These are phyloP conservation scores for Drosophila burlai DNA, from an alignment of 1,140 invertebrate species.

Conservation along the genomic window DNA sequence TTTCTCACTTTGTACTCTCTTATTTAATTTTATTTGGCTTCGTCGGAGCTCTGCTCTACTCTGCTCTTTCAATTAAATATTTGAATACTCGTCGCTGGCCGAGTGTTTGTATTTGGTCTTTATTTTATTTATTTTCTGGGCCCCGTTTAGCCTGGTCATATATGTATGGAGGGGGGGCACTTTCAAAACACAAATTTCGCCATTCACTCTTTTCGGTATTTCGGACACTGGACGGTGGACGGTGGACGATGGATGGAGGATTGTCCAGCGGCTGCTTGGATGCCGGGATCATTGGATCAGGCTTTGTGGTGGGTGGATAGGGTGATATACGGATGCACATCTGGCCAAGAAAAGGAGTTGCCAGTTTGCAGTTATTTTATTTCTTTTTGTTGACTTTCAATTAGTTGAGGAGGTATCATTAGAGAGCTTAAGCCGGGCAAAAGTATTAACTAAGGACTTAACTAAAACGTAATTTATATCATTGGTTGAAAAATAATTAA, in stretches of 20 bases:
- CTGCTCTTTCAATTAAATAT: slow-evolving; percentile 71
- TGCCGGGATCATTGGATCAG: slow-evolving; percentile 18
- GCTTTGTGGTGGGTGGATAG: slow-evolving; percentile 17
- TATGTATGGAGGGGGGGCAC: slow-evolving; percentile 17
- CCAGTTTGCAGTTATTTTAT: not conserved
- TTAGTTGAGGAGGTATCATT: slow-evolving; percentile 19
- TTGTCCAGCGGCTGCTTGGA: slow-evolving; percentile 11
- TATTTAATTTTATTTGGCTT: slow-evolving; percentile 37
- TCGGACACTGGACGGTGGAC: not conserved
- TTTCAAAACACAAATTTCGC: slow-evolving; percentile 58
- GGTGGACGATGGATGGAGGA: not conserved
- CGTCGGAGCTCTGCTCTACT: slow-evolving; percentile 19
- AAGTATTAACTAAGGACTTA: no score
- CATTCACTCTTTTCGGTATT: slow-evolving; percentile 49
- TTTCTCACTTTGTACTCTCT: slow-evolving; percentile 10
- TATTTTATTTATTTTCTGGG: slow-evolving; percentile 18
- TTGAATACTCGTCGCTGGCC: slow-evolving; percentile 52
- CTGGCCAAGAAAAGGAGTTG: slow-evolving; percentile 24
- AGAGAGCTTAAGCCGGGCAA: not conserved
- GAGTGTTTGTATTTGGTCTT: slow-evolving; percentile 41
- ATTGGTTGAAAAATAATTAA: no score
- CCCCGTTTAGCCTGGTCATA: slow-evolving; percentile 18
- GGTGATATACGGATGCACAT: slow-evolving; percentile 37
- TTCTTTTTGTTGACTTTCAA: slow-evolving; percentile 14
- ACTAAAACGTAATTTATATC: no score